Conservation (phyloP, 2,113 vertebrate genomes). For the Uropsilus gracilis region DNA sequence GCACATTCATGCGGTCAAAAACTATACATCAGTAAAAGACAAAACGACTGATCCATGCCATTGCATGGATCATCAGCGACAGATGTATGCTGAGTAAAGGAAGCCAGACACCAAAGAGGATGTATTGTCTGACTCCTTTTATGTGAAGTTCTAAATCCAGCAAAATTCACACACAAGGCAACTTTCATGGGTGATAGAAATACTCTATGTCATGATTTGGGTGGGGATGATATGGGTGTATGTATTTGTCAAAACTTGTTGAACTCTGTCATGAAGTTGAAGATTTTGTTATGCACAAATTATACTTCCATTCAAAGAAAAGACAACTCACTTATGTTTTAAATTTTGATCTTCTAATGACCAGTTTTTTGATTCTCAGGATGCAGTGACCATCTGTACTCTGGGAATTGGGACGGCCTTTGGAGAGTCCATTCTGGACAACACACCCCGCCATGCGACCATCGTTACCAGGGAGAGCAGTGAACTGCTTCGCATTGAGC, state of each 20-base stretch:
- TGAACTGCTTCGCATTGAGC: slow-evolving; percentile 96
- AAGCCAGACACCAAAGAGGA: background rate
- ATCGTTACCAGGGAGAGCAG: slow-evolving; percentile 95
- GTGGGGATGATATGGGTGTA: background rate
- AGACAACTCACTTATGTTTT: background rate
- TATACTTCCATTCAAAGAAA: background rate
- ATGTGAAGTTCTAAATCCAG: background rate
- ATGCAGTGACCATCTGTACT: slow-evolving; percentile 97
- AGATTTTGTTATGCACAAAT: background rate
- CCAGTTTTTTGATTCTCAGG: slow-evolving; percentile 86
- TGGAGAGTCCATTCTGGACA: slow-evolving; percentile 98
- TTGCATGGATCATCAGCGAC: background rate
- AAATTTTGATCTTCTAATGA: slow-evolving; percentile 52
- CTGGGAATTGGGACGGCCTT: slow-evolving; percentile 97
- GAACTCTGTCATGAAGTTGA: background rate
- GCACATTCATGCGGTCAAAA: background rate
- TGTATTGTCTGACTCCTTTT: background rate
- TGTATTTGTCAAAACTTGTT: background rate
- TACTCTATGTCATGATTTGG: background rate
- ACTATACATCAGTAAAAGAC: background rate
- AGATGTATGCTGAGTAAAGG: background rate
- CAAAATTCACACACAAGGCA: background rate
- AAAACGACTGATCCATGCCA: background rate
- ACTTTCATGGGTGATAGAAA: background rate
- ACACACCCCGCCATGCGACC: slow-evolving; percentile 97